These are phyloP conservation scores for Melinaea marsaeus DNA, from an alignment of 2,888 invertebrate species.

Conservation along the genomic window DNA sequence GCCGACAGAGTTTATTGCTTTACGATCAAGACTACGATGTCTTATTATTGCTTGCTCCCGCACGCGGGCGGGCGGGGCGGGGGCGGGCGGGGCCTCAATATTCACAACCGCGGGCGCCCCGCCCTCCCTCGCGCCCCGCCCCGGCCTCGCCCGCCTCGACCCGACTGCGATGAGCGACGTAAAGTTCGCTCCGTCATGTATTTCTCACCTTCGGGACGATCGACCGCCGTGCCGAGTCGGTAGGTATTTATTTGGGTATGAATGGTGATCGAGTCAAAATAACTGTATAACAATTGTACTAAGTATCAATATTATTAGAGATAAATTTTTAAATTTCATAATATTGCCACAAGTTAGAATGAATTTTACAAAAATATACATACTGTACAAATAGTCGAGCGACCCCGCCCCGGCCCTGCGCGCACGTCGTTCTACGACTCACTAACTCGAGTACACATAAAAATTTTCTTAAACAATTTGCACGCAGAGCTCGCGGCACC, in stretches of 20 bases:
- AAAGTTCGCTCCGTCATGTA: background rate
- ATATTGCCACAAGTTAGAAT: conserved; percentile 74
- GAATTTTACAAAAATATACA: conserved; percentile 77
- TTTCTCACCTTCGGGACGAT: conserved; percentile 11
- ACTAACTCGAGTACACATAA: conserved; percentile 14
- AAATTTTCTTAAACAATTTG: conserved; percentile 4
- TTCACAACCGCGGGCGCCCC: conserved; percentile 49
- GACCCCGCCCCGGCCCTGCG: conserved; percentile 34
- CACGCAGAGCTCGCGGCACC: conserved; percentile 10
- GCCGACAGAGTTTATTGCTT: conserved; percentile 45
- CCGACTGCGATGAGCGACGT: conserved; percentile 3
- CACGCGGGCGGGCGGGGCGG: conserved; percentile 26
- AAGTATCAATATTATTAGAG: conserved; percentile 64
- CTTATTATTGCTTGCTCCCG: conserved; percentile 59
- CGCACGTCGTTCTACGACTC: conserved; percentile 22
- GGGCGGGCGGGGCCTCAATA: conserved; percentile 30
- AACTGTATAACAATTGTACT: conserved; percentile 66
- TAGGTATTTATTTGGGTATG: conserved; percentile 23
- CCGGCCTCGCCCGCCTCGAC: conserved; percentile 8
- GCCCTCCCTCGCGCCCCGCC: conserved; percentile 10
- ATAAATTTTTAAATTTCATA: conserved; percentile 66
- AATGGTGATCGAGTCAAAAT: conserved; percentile 22
- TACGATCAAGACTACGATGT: conserved; percentile 41
- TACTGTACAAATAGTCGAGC: conserved; percentile 73
- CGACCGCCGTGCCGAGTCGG: conserved; percentile 12